Conservation (phyloP, 2,113 vertebrate genomes). For the Megaleporinus macrocephalus region DNA sequence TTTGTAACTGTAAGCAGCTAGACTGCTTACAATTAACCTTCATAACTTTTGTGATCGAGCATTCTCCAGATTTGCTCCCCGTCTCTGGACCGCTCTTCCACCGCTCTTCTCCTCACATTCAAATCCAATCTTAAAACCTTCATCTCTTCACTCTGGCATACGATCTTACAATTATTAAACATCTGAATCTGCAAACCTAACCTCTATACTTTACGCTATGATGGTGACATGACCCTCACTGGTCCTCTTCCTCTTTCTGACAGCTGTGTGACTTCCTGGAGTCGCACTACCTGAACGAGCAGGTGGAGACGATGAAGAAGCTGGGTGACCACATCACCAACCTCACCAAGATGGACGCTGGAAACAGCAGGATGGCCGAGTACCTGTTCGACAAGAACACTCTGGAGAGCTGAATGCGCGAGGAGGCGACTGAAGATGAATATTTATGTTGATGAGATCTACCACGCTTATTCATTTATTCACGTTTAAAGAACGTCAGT, state of each 20-base stretch:
- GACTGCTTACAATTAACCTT: too few relatives aligned
- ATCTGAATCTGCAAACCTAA: not conserved
- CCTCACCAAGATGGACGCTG: slow-evolving; percentile 73
- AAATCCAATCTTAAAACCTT: too few relatives aligned
- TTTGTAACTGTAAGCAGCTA: too few relatives aligned
- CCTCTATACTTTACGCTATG: not conserved
- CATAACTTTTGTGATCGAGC: too few relatives aligned
- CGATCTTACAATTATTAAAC: too few relatives aligned
- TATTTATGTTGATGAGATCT: not conserved
- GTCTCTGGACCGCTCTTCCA: too few relatives aligned
- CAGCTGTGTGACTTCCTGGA: slow-evolving; percentile 88
- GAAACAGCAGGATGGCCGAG: slow-evolving; percentile 86
- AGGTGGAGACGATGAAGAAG: slow-evolving; percentile 94
- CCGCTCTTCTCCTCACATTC: too few relatives aligned
- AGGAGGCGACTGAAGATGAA: too few relatives aligned
- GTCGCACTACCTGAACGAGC: slow-evolving; percentile 91
- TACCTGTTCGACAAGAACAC: slow-evolving; percentile 97
- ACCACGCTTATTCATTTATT: too few relatives aligned
- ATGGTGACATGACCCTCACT: not conserved
- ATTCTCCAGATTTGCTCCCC: too few relatives aligned
- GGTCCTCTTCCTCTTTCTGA: slow-evolving; percentile 41
- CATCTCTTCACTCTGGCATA: too few relatives aligned
- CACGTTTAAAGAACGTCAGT: too few relatives aligned
- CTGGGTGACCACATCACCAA: slow-evolving; percentile 82
- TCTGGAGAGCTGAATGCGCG: slow-evolving; percentile 73